Conservation (phyloP, 2,113 vertebrate genomes). For the cat (Felis catus) region F.catus_Fca126_mat1.0 CM031415.1:7635001-7635500, state of each 20-base stretch:
- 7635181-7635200: neutral
- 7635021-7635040: neutral
- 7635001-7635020: neutral
- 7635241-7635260: neutral
- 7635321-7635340: neutral
- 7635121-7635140: neutral
- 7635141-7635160: neutral
- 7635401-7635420: neutral
- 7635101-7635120: neutral
- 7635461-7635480: constrained; percentile 7
- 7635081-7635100: neutral
- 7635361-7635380: neutral
- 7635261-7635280: neutral
- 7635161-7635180: neutral
- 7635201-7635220: neutral
- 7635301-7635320: neutral
- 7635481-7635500: neutral
- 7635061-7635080: neutral
- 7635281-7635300: neutral
- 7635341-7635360: neutral
- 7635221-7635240: neutral
- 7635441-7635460: neutral
- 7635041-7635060: neutral
- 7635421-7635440: neutral
- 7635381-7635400: neutral